A percentile compares a stretch with the other conserved stretches of the same genome.
phyloP scores from a whole-genome alignment of 2,113 vertebrate genomes.

The Stictonetta naevosa region DNA sequence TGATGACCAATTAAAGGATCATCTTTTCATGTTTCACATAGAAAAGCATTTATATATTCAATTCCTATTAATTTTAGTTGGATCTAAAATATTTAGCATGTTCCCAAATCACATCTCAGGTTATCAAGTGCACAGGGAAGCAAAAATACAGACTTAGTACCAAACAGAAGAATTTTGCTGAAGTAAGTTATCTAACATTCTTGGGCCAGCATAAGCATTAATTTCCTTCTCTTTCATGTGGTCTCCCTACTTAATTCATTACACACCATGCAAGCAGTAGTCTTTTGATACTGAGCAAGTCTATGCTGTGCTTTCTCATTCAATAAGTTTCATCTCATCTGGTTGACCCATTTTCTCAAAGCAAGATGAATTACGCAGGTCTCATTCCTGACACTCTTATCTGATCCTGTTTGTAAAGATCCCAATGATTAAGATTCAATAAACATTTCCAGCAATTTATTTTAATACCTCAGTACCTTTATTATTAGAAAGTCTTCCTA shows the following conservation, averaged over 20 bases:
- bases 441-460: neutral
- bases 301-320: neutral
- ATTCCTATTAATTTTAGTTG: neutral
- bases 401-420: neutral
- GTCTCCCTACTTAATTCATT: neutral
- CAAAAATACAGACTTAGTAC: neutral
- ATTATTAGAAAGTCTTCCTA: neutral
- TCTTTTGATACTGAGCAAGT: neutral
- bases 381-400: neutral
- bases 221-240: neutral
- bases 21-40: neutral
- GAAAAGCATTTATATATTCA: neutral
- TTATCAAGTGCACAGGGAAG: neutral
- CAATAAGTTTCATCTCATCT: neutral
- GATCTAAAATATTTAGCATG: neutral
- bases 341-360: neutral
- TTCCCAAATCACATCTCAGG: neutral
- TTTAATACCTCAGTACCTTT: neutral
- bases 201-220: neutral
- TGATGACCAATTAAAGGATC: neutral
- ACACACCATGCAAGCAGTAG: neutral
- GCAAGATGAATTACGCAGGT: neutral
- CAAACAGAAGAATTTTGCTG: neutral
- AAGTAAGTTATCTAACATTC: neutral
- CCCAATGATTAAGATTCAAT: neutral